A percentile compares a stretch with the other conserved stretches of the same genome.
Evolutionary conservation across 92 coral and sea anemone genomes (phyloP).

Genomic region (Galaxea fascicularis): DNA sequence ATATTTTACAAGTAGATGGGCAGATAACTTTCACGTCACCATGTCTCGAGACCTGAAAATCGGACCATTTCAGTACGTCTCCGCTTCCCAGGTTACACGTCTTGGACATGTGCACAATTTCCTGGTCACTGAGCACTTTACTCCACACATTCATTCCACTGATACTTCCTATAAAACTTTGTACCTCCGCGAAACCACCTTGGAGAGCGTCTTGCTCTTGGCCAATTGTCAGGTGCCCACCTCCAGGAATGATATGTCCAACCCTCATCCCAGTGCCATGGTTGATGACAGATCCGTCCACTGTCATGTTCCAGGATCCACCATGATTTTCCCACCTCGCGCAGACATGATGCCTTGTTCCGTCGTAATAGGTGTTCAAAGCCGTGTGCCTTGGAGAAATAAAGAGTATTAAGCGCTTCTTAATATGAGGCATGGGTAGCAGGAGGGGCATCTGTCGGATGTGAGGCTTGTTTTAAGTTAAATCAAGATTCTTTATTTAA

Average conservation of each 20-base stretch:
- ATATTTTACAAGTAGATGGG: neutral
- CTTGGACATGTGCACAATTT: conserved; percentile 22
- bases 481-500: too few relatives aligned
- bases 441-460: too few relatives aligned
- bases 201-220: conserved; percentile 1
- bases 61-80: conserved; percentile 25
- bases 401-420: neutral
- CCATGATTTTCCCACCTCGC: neutral
- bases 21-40: conserved; percentile 10
- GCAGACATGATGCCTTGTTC: conserved; percentile 12
- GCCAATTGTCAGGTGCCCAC: conserved; percentile 11
- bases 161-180: conserved; percentile 24
- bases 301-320: neutral
- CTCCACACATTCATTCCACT: conserved; percentile 32
- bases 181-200: neutral
- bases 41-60: neutral
- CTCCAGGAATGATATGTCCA: conserved; percentile 1
- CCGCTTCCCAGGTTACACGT: conserved; percentile 5
- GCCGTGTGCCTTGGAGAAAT: neutral
- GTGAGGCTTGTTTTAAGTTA: too few relatives aligned
- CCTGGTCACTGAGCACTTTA: neutral
- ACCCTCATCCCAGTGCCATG: neutral
- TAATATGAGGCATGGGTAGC: too few relatives aligned
- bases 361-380: neutral
- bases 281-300: neutral